phyloP scores from a whole-genome alignment of 2,113 vertebrate genomes.

The Tonatia bakeri region DNA sequence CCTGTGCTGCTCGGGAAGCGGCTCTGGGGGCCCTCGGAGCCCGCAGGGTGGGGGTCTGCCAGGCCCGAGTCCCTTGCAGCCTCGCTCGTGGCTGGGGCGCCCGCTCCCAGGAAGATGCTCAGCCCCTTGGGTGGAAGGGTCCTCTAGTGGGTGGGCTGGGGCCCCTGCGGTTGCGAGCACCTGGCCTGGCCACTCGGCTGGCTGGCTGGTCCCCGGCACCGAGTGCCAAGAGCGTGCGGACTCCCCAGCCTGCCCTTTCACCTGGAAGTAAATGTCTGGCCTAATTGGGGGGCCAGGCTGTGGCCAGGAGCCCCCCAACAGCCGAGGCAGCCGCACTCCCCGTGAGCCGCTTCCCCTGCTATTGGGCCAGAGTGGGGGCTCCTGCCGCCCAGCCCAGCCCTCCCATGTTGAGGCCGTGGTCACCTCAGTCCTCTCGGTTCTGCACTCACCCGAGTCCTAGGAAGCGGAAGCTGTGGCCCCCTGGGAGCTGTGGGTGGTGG shows the following conservation, averaged over 20 bases:
- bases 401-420: accelerated
- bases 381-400: background rate
- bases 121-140: accelerated
- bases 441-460: background rate
- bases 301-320: background rate
- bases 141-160: background rate
- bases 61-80: background rate
- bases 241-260: background rate
- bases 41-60: background rate
- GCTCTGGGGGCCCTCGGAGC: background rate
- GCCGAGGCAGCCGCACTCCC: background rate
- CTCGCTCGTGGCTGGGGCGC: accelerated
- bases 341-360: no score
- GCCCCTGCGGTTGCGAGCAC: accelerated
- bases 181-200: background rate
- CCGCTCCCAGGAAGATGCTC: background rate
- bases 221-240: background rate
- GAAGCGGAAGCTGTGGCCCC: background rate
- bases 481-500: background rate
- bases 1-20: background rate
- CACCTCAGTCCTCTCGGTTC: accelerated
- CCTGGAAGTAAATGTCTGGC: background rate
- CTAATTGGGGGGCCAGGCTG: background rate
- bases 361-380: background rate
- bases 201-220: background rate